phyloP scores from a whole-genome alignment of 2,113 vertebrate genomes.

The Origma solitaria region DNA sequence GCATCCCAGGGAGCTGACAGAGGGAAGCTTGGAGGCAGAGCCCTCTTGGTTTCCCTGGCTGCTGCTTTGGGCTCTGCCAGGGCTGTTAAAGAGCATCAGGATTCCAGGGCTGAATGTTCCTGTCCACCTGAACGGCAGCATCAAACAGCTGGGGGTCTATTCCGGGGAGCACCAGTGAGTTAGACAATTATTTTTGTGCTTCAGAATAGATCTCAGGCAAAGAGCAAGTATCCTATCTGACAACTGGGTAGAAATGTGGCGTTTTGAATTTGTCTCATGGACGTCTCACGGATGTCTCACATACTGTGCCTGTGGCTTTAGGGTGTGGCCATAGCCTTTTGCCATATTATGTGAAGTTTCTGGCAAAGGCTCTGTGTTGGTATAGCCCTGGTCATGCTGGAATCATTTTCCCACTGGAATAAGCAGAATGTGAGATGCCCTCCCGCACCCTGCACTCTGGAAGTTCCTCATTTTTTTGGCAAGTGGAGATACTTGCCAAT shows the following conservation, averaged over 20 bases:
- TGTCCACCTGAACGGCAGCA: accelerated
- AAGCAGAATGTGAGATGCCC: background rate
- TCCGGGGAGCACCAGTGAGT: background rate
- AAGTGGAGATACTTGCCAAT: background rate
- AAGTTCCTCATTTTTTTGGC: background rate
- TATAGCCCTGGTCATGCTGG: background rate
- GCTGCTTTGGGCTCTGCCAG: background rate
- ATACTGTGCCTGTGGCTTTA: background rate
- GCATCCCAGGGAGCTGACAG: accelerated
- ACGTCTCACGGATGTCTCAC: background rate
- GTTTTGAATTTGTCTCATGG: background rate
- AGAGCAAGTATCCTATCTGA: background rate
- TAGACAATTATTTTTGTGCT: background rate
- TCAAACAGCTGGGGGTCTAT: background rate
- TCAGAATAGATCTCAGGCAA: background rate
- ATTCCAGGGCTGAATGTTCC: background rate
- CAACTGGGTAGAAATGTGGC: background rate
- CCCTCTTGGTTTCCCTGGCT: background rate
- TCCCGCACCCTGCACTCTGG: background rate
- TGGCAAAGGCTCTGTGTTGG: background rate
- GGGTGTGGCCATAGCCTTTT: background rate
- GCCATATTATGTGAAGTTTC: background rate
- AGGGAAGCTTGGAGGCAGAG: background rate
- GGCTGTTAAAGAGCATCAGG: background rate
- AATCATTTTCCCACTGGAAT: background rate